Percentiles rank a stretch among this genome's conserved stretches.
phyloP scores from a whole-genome alignment of 2,888 invertebrate species.

The Tenthredo notha region DNA sequence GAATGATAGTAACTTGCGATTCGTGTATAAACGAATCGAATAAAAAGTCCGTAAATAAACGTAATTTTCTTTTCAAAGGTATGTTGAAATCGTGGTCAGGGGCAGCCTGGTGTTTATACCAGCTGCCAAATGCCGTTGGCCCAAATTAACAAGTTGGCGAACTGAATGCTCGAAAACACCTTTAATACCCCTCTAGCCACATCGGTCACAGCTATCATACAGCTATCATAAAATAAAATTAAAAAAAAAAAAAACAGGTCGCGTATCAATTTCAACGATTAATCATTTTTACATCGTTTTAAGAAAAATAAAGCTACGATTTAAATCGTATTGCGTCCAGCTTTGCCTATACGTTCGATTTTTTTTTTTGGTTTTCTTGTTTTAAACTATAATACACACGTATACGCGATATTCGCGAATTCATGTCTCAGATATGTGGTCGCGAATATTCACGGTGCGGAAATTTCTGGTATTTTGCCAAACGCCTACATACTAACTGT shows the following conservation, averaged over 20 bases:
- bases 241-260: too few species aligned
- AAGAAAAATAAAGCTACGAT: neutral
- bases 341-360: too few species aligned
- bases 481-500: constrained; percentile 16
- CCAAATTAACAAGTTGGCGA: constrained; percentile 41
- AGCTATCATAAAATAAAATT: neutral
- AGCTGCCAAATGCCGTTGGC: constrained; percentile 51
- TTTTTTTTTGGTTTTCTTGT: too few species aligned
- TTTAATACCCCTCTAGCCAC: neutral
- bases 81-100: constrained; percentile 52
- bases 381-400: neutral
- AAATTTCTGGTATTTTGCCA: constrained; percentile 44
- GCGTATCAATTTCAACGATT: neutral
- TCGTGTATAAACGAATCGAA: neutral
- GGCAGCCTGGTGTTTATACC: constrained; percentile 51
- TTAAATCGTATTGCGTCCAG: too few species aligned
- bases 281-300: neutral
- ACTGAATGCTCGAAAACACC: neutral
- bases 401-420: neutral
- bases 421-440: neutral
- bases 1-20: too few species aligned
- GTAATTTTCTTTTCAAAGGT: constrained; percentile 29
- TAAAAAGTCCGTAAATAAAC: constrained; percentile 43
- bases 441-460: neutral
- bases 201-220: neutral